phyloP scores from a whole-genome alignment of 2,888 invertebrate genomes.

The Luffia ferchaultella region DNA sequence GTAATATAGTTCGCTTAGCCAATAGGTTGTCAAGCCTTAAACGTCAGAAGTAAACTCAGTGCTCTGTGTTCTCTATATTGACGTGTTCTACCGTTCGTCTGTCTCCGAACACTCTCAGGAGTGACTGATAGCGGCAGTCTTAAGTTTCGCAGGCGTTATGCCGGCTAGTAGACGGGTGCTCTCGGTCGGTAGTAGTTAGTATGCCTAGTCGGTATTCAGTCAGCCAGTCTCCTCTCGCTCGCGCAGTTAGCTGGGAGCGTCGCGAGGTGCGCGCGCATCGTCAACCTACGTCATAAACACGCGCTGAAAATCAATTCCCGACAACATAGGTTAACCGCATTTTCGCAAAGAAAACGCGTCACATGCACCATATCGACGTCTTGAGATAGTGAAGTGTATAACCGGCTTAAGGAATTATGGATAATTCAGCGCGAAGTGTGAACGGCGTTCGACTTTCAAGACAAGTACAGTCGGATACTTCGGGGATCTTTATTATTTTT shows the following conservation, averaged over 20 bases:
- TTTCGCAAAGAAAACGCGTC: slow-evolving; percentile 54
- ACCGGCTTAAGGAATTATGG: not conserved
- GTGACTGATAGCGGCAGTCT: not conserved
- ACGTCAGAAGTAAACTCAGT: no score
- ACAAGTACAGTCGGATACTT: slow-evolving; percentile 14
- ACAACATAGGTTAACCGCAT: slow-evolving; percentile 52
- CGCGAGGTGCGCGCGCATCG: slow-evolving; percentile 34
- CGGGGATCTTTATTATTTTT: no score
- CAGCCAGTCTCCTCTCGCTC: slow-evolving; percentile 4
- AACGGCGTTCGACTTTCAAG: slow-evolving; percentile 21
- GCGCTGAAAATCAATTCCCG: slow-evolving; percentile 57
- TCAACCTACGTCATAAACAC: slow-evolving; percentile 53
- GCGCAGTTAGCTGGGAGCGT: slow-evolving; percentile 42
- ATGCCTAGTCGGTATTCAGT: slow-evolving; percentile 16
- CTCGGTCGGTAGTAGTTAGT: not conserved
- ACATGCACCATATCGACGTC: slow-evolving; percentile 27
- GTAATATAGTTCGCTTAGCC: no score
- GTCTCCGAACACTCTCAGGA: no score
- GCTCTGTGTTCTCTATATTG: no score
- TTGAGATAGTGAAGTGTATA: not conserved
- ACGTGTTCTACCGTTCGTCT: no score
- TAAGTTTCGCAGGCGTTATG: not conserved
- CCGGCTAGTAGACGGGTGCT: not conserved
- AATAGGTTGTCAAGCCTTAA: no score
- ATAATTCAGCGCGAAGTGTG: slow-evolving; percentile 7